phyloP scores from a whole-genome alignment of 2,113 vertebrate genomes.

The Brachypodius melanocephalos region DNA sequence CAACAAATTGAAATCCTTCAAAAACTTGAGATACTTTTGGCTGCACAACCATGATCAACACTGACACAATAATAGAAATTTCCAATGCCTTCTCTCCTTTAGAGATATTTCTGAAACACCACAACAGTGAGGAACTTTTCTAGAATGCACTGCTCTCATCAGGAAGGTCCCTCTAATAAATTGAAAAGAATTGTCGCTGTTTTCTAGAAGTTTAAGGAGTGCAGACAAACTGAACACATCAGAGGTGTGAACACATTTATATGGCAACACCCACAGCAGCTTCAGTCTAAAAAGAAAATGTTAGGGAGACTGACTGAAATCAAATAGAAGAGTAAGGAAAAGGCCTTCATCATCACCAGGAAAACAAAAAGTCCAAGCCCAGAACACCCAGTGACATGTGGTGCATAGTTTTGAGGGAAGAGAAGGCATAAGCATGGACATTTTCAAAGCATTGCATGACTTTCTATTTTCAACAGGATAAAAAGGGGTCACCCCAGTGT shows the following conservation, averaged over 20 bases:
- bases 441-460: neutral
- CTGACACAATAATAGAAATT: neutral
- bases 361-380: neutral
- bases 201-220: neutral
- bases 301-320: neutral
- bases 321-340: neutral
- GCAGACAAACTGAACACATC: neutral
- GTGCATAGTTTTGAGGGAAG: neutral
- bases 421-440: neutral
- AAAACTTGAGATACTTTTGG: neutral
- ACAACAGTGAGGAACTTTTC: neutral
- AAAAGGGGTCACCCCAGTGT: rapidly evolving
- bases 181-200: neutral
- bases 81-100: neutral
- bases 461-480: neutral
- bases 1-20: neutral
- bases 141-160: neutral
- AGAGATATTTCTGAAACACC: neutral
- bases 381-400: neutral
- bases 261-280: neutral
- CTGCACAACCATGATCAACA: neutral
- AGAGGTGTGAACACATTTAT: neutral
- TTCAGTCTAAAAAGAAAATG: neutral
- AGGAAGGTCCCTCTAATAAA: neutral
- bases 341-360: neutral